Evolutionary conservation across 2,888 invertebrate genomes (phyloP).

Genomic region (Mechanitis mazaeus): DNA sequence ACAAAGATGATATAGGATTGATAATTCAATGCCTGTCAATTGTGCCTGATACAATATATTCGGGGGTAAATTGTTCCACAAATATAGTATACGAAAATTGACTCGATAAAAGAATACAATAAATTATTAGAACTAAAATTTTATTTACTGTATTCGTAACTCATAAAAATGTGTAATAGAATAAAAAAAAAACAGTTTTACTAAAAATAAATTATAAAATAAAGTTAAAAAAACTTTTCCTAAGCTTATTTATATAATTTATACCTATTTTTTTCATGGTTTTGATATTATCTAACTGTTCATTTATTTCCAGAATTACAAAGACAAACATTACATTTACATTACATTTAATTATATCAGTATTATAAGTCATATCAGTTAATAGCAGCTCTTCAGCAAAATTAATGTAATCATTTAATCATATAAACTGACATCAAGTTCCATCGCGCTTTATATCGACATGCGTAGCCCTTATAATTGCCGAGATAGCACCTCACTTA

Average conservation of each 20-base stretch:
- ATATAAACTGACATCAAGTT: constrained; percentile 13
- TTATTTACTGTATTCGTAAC: not conserved
- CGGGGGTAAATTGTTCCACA: constrained; percentile 60
- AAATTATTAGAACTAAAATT: not conserved
- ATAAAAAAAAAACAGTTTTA: too few species aligned
- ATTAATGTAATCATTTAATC: constrained; percentile 1
- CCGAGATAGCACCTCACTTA: constrained; percentile 32
- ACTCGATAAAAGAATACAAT: constrained; percentile 20
- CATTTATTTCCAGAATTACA: too few species aligned
- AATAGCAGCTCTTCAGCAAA: not conserved
- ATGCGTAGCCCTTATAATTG: constrained; percentile 32
- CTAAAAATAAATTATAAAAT: too few species aligned
- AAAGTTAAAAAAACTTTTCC: too few species aligned
- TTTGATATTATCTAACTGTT: too few species aligned
- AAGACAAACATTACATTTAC: not conserved
- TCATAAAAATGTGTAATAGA: too few species aligned
- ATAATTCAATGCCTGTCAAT: constrained; percentile 29
- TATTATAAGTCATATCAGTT: not conserved
- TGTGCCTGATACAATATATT: constrained; percentile 60
- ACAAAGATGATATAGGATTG: constrained; percentile 21
- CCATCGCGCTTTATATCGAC: constrained; percentile 18
- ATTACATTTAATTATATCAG: not conserved
- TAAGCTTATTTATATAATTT: too few species aligned
- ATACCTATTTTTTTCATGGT: too few species aligned
- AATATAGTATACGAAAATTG: constrained; percentile 48